Percentiles rank a stretch among this genome's conserved stretches.
Evolutionary conservation across 2,113 vertebrate species (phyloP).

Genomic region (Platysteira castanea): DNA sequence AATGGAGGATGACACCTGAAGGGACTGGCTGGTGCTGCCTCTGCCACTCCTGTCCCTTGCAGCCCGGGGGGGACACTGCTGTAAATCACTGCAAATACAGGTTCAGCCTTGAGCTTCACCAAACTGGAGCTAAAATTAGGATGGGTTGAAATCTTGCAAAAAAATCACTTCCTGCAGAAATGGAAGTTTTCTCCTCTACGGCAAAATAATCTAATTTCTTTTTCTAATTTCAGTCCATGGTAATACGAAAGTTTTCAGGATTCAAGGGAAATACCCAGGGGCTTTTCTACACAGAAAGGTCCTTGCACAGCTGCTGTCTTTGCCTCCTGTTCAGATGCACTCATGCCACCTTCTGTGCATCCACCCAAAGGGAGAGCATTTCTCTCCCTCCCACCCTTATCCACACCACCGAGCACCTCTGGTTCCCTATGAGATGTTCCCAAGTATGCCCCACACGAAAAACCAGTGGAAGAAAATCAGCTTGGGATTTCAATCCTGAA

Average conservation of each 20-base stretch:
- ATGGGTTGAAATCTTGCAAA: neutral
- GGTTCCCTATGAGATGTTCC: neutral
- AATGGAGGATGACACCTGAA: neutral
- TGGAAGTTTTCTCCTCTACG: neutral
- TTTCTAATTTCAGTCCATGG: neutral
- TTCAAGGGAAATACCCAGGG: neutral
- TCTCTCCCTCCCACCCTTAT: neutral
- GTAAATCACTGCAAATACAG: neutral
- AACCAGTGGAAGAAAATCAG: neutral
- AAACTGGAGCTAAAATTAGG: neutral
- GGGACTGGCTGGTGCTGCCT: neutral
- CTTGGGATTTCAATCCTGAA: neutral
- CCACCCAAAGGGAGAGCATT: neutral
- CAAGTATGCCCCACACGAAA: neutral
- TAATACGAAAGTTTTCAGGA: neutral
- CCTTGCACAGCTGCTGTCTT: neutral
- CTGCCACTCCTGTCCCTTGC: rapidly evolving
- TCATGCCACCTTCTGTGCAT: neutral
- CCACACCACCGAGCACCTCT: neutral
- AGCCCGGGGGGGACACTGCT: rapidly evolving
- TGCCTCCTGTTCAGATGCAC: neutral
- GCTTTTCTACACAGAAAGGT: neutral
- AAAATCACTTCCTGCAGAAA: neutral
- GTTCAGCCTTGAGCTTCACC: neutral
- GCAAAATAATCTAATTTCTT: neutral